Percentiles rank a stretch among this genome's conserved stretches.
phyloP scores from a whole-genome alignment of 2,113 vertebrate species.

The Corythornis madagascariensis region DNA sequence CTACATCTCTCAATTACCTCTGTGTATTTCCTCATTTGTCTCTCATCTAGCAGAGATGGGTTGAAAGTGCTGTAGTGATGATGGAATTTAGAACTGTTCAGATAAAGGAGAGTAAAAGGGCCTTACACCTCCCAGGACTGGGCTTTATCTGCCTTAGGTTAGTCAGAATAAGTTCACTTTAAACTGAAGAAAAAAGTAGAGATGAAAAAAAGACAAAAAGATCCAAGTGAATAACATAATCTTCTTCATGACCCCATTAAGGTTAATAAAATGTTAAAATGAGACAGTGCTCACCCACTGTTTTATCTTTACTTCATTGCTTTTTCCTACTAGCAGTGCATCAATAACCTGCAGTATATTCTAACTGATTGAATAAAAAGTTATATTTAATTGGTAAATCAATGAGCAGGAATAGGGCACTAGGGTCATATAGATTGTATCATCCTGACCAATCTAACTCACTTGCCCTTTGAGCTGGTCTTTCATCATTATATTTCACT shows the following conservation, averaged over 20 bases:
- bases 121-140: neutral
- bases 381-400: slow-evolving; percentile 77
- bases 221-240: slow-evolving; percentile 15
- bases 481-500: slow-evolving; percentile 75
- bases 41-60: neutral
- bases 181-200: neutral
- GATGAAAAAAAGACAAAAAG: neutral
- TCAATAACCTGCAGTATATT: slow-evolving; percentile 70
- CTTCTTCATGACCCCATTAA: slow-evolving; percentile 44
- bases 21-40: neutral
- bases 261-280: slow-evolving; percentile 65
- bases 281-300: slow-evolving; percentile 34
- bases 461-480: slow-evolving; percentile 68
- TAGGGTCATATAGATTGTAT: slow-evolving; percentile 67
- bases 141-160: neutral
- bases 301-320: slow-evolving; percentile 58
- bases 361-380: slow-evolving; percentile 72
- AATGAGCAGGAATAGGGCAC: slow-evolving; percentile 67
- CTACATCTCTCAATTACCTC: neutral
- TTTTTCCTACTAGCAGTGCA: slow-evolving; percentile 37
- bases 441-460: slow-evolving; percentile 66
- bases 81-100: neutral
- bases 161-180: neutral
- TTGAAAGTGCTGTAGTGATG: fast-evolving
- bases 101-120: neutral